These are phyloP conservation scores for Podarcis siculus DNA, from an alignment of 2,797 vertebrate genomes.

Conservation along the genomic window DNA sequence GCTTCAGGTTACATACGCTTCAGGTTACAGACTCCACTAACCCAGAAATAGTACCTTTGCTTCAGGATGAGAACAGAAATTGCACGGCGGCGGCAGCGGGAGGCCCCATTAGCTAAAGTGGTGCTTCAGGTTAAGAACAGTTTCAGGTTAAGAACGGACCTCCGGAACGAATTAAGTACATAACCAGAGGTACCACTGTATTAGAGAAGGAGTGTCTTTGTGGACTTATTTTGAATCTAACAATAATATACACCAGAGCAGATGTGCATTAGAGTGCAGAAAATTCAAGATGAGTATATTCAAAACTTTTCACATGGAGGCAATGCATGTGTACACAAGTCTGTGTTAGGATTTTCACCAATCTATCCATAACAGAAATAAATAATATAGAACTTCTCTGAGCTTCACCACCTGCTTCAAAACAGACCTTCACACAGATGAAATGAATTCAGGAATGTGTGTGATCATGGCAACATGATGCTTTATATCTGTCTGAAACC, in stretches of 20 bases:
- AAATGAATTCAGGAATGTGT: neutral
- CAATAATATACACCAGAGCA: no score
- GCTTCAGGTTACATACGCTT: no score
- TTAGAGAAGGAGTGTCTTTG: neutral
- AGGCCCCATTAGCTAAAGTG: no score
- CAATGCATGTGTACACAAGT: neutral
- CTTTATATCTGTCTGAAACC: neutral
- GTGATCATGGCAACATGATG: neutral
- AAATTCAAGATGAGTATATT: neutral
- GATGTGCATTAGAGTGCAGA: neutral
- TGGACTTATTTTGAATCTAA: neutral
- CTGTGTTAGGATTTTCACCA: neutral
- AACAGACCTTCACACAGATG: neutral
- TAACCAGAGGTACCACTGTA: no score
- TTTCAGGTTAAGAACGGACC: no score
- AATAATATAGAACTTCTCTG: neutral
- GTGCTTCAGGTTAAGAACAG: no score
- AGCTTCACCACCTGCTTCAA: neutral
- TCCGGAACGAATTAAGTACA: no score
- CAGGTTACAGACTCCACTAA: no score
- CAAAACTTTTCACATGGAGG: neutral
- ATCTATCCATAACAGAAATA: neutral
- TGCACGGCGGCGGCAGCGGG: no score
- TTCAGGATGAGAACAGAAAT: no score
- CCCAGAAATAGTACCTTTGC: no score